Base-by-base conservation (phyloP, 2,888 invertebrate genomes). In the Aradus depressus region DNA sequence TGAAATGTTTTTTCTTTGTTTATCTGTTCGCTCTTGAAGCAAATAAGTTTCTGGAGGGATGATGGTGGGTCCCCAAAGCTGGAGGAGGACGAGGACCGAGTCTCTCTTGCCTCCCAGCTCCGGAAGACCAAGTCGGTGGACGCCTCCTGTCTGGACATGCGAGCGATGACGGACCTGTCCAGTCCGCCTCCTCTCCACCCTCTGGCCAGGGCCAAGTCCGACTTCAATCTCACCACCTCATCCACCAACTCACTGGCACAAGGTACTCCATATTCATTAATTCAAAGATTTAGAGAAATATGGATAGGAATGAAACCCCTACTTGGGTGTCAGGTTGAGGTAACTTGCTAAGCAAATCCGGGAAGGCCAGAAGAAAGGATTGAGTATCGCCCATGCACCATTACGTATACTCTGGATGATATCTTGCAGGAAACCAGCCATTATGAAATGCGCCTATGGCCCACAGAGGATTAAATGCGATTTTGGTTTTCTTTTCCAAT, bases 71-170 rank as follows among this genome's bases (percentile, higher is more conserved):
- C 70, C 55, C 69, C 57, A 2, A 55, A 60, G 67, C 53, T 68
- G 18, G 50, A 60, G 67, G 53, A 68, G 19, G 87, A 87, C 58
- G 87, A 88, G 45, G 84, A 84, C 63, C 69, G 79, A 32, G 75
- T 80, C 32, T 85, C 85, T 44, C 75, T 86, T 55, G 79, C 79
- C 31, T 85, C 87, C 3, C 85, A 85, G 61, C 68, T 89, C 60
- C 75, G 90, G 61, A 90, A 90, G 69, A 87, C 89, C 10, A 79
- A 87, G 64, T 88, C 89, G 57, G 86, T 90, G 69, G 90, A 90
- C 64, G 89, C 89, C 2, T 87, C 87, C 3, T 88, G 86, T 63
- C 73, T 88, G 56, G 89, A 89, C 63, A 80, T 89, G 61, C 76
- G 55, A 44, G 62, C 62, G n/a, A 59, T 55, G 55, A 62, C 53